Conservation (phyloP, 2,888 invertebrate species). For the Eristalinus sepulchralis region DNA sequence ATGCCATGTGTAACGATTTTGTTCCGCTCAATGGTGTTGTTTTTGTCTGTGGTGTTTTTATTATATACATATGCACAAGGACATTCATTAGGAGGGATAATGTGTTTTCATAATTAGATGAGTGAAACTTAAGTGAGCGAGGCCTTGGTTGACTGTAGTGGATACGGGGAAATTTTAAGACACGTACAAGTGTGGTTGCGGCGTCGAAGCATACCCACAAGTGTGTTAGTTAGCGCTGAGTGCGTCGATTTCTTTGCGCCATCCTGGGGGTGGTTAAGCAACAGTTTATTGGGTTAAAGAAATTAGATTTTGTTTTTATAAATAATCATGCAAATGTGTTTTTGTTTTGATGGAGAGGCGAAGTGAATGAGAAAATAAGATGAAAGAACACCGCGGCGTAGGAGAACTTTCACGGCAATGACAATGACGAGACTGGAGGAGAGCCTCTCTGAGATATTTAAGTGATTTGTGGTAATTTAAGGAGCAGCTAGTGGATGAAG, state of each 20-base stretch:
- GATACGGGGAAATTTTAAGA: conserved; percentile 46
- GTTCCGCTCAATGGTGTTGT: conserved; percentile 25
- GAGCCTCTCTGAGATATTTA: not conserved
- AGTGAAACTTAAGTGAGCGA: conserved; percentile 55
- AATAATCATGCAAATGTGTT: conserved; percentile 7
- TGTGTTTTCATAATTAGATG: conserved; percentile 68
- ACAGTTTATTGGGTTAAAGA: conserved; percentile 57
- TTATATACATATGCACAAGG: conserved; percentile 44
- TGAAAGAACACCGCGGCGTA: too few relatives aligned
- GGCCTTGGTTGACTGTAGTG: conserved; percentile 30
- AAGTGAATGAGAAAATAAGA: not conserved
- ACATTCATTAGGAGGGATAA: conserved; percentile 65
- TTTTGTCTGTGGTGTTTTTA: conserved; percentile 9
- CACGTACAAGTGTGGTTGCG: conserved; percentile 4
- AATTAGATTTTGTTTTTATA: conserved; percentile 34
- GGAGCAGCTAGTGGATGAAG: too few relatives aligned
- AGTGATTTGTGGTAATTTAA: not conserved
- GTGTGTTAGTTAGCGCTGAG: not conserved
- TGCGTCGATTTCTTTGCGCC: not conserved
- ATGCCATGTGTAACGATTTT: conserved; percentile 54
- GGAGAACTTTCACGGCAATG: not conserved
- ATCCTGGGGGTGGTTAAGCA: conserved; percentile 25
- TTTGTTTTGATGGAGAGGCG: not conserved
- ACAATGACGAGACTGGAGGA: not conserved
- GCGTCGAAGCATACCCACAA: not conserved